Base-by-base conservation (phyloP, 1,140 invertebrate species). In the Tetramorium parvispinum region DNA sequence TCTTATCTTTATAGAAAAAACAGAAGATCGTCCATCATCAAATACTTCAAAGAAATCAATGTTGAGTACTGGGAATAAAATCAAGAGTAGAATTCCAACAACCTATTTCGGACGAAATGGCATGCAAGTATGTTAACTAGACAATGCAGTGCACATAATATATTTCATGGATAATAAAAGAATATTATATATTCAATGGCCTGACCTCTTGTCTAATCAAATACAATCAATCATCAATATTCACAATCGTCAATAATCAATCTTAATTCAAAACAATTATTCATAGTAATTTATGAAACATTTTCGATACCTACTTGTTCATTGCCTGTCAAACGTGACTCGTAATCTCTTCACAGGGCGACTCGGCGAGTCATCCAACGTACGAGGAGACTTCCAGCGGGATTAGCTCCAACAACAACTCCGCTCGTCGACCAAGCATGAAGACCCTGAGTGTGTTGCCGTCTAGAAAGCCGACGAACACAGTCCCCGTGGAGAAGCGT, bases 401-500 rank as follows among this genome's bases (percentile, higher is more conserved):
- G 8, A 70, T 27, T 55, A 90, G 73, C 70, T 68, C 59, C 16
- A 86, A 55, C 4, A 70, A 32, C 24, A 79, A 59, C 46, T 59
- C 86, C 18, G 71, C 27, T 73, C 89, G 86, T 57, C 89, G 88
- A 49, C 40, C 86, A 7, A 53, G 86, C 16, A 49, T 71, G 11
- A 88, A 82, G 71, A 65, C 68, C 37, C 24, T 43, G 10, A 63
- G 53, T 37, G 13, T 11, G 0, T 57, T 66, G n/a, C 13, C 27
- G 16, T 27, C 51, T 18, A 86, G 43, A 57, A 92, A 77, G 32
- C 63, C 63, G 49, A 8, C 27, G 18, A 27, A 66, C 53, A 0
- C 24, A 21, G 32, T 18, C 13, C 8, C 78, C 8, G 21, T 70
- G 87, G 37, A 92, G 37, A 93, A 86, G 73, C 89, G 91, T 8